Evolutionary conservation across 2,888 invertebrate species (phyloP), one percentile per base, ranked within the genome.

Genomic region (Heliconius erato): DNA sequence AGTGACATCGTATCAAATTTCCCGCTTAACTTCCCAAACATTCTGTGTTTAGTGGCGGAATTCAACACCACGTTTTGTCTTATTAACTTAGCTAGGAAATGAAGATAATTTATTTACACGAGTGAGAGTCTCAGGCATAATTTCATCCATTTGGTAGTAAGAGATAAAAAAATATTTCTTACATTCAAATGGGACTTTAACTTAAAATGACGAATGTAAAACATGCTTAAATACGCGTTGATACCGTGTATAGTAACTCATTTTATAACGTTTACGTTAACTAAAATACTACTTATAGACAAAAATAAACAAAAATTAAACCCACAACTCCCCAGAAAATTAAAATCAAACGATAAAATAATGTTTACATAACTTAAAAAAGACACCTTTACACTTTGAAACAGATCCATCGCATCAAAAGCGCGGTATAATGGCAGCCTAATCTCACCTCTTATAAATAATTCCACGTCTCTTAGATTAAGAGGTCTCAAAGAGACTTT

Each of bases 381-480:
- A 54, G 16, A 54, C 59, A 54, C 74, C n/a, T 74, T 74, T 6
- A 54, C 74, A 74, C 74, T 32, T 76, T 44, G n/a, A 65, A 7
- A 65, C 26, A 19, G 32, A 26, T 44, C 19, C 49, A 49, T 32
- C 63, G 49, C 71, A 69, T 65, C 63, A 63, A 63, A 82, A 76
- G 44, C 49, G 79, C 40, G 26, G 49, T 44, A 65, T 82, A 79
- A 79, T 74, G 72, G 72, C 67, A 63, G 68, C 82, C 67, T 80
- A 79, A 82, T 79, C 83, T 68, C 32, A 59, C 28, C 32, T 67
- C 84, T 84, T 85, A 84, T 86, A 86, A 86, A 86, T 86, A 86
- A 86, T 85, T 86, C 85, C 83, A 85, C 84, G 85, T 86, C 69
- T 69, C 74, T 81, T 59, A 79, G 82, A 85, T 84, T 85, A 85